A percentile compares a stretch with the other conserved stretches of the same genome.
These are phyloP conservation scores for Diachasma alloeum DNA, from an alignment of 1,140 invertebrate genomes.

Conservation along the genomic window DNA sequence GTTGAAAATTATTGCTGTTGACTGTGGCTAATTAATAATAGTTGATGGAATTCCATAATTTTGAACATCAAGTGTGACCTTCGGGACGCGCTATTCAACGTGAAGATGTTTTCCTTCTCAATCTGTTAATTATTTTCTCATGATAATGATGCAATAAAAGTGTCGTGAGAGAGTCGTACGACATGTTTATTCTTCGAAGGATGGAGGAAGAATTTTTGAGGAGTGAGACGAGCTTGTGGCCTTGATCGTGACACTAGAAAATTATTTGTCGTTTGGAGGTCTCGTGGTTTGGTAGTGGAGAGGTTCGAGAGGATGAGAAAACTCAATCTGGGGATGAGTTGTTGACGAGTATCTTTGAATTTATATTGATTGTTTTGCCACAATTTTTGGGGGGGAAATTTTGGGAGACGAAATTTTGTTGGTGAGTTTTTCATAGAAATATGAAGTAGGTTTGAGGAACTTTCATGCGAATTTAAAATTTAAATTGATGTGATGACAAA, in stretches of 20 bases:
- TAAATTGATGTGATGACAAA: no score
- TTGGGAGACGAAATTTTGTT: no score
- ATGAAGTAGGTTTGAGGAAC: no score
- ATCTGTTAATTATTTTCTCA: no score
- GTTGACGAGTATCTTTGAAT: no score
- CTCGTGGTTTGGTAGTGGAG: background rate
- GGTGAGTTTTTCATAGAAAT: no score
- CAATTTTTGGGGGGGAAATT: no score
- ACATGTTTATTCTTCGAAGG: background rate
- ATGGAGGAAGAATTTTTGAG: background rate
- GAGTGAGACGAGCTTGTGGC: background rate
- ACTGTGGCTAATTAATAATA: background rate
- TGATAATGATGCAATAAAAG: no score
- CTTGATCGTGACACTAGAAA: constrained; percentile 18
- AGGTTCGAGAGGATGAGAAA: no score
- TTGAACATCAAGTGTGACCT: background rate
- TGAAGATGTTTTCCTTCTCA: background rate
- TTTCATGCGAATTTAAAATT: no score
- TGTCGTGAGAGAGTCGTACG: background rate
- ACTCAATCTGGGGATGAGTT: no score
- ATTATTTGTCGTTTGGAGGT: background rate
- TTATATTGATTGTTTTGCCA: no score
- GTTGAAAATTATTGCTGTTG: background rate
- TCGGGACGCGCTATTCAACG: background rate
- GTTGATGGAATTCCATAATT: background rate